Base-by-base conservation (phyloP, 1,140 invertebrate species). In the Bathynomus jamesi region DNA sequence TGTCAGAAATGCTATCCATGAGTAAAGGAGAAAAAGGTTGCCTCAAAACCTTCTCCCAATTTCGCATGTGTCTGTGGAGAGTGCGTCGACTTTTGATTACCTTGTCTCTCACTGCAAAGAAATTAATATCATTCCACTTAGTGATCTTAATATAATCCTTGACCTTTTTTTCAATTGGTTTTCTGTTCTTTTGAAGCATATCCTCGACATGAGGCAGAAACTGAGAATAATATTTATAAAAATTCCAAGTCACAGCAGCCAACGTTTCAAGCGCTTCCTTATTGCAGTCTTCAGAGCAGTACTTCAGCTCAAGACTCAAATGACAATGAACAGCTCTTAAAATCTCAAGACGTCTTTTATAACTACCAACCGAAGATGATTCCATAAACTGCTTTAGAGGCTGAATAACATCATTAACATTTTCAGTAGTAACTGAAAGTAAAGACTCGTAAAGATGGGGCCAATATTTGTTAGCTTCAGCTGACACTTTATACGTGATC, bases 101-200 rank as follows among this genome's bases (percentile, higher is more conserved):
- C 4, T 90, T 89, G 76, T 91, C 89, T 76, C 93, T 94, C 8
- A 99, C 87, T n/a, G 93, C 88, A 88, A 92, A 97, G 80, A 96
- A 96, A 79, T 91, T 97, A 0, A 95, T 88, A 79, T 99, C 95
- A 80, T 93, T 95, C 91, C 95, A 99, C 31, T 92, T 86, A n/a
- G 90, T 90, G 61, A 99, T 97, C 81, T 98, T 97, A 0, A 98
- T 91, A 81, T 94, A 95, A 73, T 96, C 93, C 74, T 90, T 90
- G 0, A 98, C 80, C 81, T 95, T 91, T 83, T 95, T 96, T 78
- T 97, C 93, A 71, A 97, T 92, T 0, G 94, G 93, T 0, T 84
- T 79, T 67, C 89, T 87, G 7, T 90, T 82, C 4, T 86, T 84
- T 25, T 87, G 86, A 1, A 96, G 88, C 66, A 86, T 84, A 0